Conservation (phyloP, 2,797 vertebrate genomes). For the Oophaga sylvatica region DNA sequence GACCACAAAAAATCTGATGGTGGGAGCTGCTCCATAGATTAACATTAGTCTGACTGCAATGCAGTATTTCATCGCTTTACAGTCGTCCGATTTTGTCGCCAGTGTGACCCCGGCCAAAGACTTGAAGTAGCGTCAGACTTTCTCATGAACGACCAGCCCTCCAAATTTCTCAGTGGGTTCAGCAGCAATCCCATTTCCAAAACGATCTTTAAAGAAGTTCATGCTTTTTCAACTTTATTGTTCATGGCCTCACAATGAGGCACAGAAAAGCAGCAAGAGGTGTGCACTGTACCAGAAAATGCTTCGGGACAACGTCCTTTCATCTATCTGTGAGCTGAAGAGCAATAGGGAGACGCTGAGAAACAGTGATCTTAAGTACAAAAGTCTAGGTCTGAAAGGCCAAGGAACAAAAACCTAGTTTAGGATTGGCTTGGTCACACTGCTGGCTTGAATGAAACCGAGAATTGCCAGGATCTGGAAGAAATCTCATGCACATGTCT, state of each 20-base stretch:
- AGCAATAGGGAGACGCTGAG: neutral
- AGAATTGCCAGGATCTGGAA: no score
- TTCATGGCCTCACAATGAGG: neutral
- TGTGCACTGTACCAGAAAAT: neutral
- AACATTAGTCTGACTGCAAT: no score
- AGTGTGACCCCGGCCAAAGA: neutral
- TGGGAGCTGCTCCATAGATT: no score
- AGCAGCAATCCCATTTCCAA: neutral
- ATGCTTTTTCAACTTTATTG: neutral
- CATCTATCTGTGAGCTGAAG: neutral
- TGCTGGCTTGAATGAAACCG: no score
- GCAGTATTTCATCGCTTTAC: no score
- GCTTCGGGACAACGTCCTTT: neutral
- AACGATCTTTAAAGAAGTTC: neutral
- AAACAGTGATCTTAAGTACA: neutral
- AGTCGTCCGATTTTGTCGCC: no score
- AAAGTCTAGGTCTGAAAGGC: neutral
- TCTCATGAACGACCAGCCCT: neutral
- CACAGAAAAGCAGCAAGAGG: neutral
- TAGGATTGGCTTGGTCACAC: neutral
- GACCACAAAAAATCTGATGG: no score
- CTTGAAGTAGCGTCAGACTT: neutral
- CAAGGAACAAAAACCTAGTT: neutral
- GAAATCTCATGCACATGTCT: no score
- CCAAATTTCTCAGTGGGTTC: neutral